phyloP scores from a whole-genome alignment of 2,113 vertebrate genomes.

The Petrocephalus microphthalmus region DNA sequence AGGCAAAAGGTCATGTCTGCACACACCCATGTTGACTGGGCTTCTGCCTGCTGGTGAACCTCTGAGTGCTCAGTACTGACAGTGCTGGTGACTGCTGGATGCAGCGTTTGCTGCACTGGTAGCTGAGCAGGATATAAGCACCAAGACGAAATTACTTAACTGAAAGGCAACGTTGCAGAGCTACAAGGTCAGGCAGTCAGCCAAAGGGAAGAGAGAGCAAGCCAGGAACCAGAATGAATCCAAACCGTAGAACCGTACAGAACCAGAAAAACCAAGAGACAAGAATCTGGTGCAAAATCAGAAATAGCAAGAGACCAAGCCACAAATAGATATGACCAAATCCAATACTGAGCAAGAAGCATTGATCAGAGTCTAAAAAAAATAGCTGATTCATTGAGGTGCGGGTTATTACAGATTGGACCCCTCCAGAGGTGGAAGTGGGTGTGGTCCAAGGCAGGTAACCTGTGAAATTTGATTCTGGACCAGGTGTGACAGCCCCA shows the following conservation, averaged over 20 bases:
- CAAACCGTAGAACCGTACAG: background rate
- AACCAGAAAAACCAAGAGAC: background rate
- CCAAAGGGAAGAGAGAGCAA: background rate
- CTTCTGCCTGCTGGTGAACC: background rate
- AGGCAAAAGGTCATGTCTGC: background rate
- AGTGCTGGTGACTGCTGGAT: background rate
- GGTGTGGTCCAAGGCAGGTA: background rate
- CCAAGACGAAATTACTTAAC: background rate
- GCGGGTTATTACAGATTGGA: background rate
- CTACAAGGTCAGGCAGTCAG: background rate
- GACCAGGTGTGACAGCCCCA: background rate
- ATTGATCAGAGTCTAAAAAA: background rate
- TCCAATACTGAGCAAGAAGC: background rate
- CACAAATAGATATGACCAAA: background rate
- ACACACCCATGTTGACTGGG: background rate
- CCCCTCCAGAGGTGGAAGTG: background rate
- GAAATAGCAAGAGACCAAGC: background rate
- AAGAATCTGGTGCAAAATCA: background rate
- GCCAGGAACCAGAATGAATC: background rate
- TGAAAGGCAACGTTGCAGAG: background rate
- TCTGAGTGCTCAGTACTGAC: background rate
- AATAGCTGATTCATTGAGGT: background rate
- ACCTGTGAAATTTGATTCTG: background rate
- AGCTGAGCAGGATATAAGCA: background rate
- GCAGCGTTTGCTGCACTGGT: background rate